A percentile compares a stretch with the other conserved stretches of the same genome.
phyloP scores from a whole-genome alignment of 2,888 invertebrate genomes.

The Mongoloraphidia duomilia region DNA sequence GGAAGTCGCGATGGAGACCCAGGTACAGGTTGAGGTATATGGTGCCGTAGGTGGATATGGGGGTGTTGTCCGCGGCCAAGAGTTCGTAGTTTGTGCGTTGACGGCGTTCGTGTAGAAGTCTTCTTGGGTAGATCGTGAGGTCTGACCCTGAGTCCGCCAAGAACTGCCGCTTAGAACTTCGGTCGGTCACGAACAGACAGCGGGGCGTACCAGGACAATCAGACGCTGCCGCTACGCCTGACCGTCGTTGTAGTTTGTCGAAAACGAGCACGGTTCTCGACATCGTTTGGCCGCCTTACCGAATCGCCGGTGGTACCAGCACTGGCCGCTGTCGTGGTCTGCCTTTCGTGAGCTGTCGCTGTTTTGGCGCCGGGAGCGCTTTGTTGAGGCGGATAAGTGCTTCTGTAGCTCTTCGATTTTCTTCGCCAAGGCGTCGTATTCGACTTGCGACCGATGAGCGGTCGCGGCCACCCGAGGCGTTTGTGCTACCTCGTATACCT shows the following conservation, averaged over 20 bases:
- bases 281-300: conserved; percentile 4
- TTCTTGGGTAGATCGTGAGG: not conserved
- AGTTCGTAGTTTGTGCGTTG: too few relatives aligned
- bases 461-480: too few relatives aligned
- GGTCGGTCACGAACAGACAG: not conserved
- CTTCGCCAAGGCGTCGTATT: too few relatives aligned
- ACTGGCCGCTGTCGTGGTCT: too few relatives aligned
- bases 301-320: conserved; percentile 7
- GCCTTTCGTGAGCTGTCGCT: too few relatives aligned
- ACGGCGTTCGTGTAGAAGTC: too few relatives aligned
- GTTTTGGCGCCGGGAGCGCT: too few relatives aligned
- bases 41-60: not conserved
- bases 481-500: too few relatives aligned
- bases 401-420: too few relatives aligned
- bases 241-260: too few relatives aligned
- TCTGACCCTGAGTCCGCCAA: not conserved
- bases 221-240: not conserved
- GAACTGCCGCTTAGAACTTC: not conserved
- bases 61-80: not conserved
- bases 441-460: too few relatives aligned
- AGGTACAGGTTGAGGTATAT: conserved; percentile 6
- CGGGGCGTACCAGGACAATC: not conserved
- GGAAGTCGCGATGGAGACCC: conserved; percentile 14
- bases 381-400: too few relatives aligned
- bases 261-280: conserved; percentile 8